These are phyloP conservation scores for Lepidostoma basale DNA, from an alignment of 1,140 invertebrate genomes.

Conservation along the genomic window DNA sequence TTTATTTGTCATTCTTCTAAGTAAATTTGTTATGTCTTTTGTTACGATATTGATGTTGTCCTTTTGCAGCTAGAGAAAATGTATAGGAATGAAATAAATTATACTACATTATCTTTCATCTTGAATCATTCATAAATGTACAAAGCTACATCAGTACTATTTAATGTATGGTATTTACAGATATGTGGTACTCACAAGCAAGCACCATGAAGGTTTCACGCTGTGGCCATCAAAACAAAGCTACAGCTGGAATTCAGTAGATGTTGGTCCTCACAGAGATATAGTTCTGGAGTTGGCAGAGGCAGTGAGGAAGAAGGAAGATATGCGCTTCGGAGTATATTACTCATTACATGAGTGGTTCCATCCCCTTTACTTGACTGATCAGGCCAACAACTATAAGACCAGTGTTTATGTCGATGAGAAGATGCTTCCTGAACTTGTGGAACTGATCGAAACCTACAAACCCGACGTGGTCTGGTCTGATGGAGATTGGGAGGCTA, in stretches of 20 bases:
- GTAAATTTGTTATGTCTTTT: neutral
- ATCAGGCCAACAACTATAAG: constrained; percentile 72
- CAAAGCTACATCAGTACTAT: no score
- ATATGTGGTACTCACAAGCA: constrained; percentile 89
- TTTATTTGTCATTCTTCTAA: no score
- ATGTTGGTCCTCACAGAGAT: constrained; percentile 84
- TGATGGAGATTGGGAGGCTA: constrained; percentile 88
- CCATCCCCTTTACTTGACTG: constrained; percentile 81
- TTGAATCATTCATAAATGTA: no score
- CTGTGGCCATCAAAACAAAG: constrained; percentile 86
- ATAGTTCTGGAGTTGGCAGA: constrained; percentile 76
- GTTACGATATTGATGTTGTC: no score
- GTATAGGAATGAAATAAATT: neutral
- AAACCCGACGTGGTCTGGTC: constrained; percentile 92
- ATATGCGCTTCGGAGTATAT: constrained; percentile 83
- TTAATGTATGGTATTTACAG: constrained; percentile 56
- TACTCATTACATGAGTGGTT: constrained; percentile 93
- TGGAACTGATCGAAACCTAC: constrained; percentile 78
- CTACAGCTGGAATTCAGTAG: constrained; percentile 89
- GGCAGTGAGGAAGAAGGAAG: constrained; percentile 69
- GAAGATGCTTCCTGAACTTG: constrained; percentile 77
- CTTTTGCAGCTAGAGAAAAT: no score
- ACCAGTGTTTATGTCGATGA: constrained; percentile 69
- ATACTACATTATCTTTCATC: no score
- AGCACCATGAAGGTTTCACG: constrained; percentile 93